Percentiles rank a stretch among this genome's conserved stretches.
These are phyloP conservation scores for Gopherus evgoodei DNA, from an alignment of 2,113 vertebrate species.

Conservation along the genomic window DNA sequence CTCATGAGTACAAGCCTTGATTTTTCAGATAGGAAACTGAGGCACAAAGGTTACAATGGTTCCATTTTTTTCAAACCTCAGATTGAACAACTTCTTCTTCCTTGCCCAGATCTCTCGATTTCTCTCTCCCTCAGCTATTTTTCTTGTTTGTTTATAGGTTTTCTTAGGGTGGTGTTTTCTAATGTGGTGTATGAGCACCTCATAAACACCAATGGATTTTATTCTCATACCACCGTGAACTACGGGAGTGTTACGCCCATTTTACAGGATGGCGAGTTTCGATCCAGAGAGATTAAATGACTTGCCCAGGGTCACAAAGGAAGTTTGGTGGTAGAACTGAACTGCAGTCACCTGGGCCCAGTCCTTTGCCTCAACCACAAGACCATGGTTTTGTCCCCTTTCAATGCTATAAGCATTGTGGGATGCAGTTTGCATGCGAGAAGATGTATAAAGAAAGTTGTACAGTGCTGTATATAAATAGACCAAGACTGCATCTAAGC, in stretches of 20 bases:
- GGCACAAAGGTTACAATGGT: neutral
- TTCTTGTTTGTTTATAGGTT: neutral
- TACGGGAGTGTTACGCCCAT: neutral
- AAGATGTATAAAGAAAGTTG: neutral
- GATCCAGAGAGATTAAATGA: neutral
- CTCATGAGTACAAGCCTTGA: accelerated
- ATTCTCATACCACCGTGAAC: neutral
- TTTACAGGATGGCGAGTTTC: accelerated
- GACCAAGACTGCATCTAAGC: neutral
- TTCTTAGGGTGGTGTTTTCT: neutral
- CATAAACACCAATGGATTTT: neutral
- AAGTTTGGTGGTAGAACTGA: neutral
- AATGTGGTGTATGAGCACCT: neutral
- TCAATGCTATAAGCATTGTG: neutral
- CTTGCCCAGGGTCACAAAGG: neutral
- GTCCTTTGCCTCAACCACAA: neutral
- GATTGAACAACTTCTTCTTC: neutral
- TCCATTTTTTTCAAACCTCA: neutral
- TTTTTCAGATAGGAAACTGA: neutral
- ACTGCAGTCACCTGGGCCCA: neutral
- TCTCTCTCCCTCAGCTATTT: neutral
- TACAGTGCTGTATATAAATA: neutral
- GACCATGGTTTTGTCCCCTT: neutral
- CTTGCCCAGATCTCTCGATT: too few relatives aligned
- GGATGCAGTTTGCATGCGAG: neutral